Evolutionary conservation across 2,113 vertebrate species (phyloP), one percentile per base, ranked within the genome.

Genomic region (Tachysurus vachellii): DNA sequence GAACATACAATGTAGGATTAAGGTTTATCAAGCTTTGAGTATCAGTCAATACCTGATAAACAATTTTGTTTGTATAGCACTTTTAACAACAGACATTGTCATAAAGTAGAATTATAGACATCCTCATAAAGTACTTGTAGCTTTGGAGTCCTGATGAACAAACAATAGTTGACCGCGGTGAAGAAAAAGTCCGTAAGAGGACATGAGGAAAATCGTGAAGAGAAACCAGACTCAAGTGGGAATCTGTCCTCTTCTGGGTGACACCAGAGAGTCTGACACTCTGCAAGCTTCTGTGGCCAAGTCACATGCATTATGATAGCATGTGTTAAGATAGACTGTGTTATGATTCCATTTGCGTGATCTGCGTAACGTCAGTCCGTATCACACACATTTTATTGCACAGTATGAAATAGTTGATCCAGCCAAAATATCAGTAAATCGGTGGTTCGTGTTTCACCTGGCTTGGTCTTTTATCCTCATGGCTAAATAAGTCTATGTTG

Each of bases 391-490:
- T 14, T 47, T 6, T 5, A 28, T 1, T 3, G 75, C 28, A 44
- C 42, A 44, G 12, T 19, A 36, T 36, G 53, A 17, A 42, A 23
- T 31, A 59, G 28, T 17, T 31, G n/a, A 57, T 31, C 16, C 3
- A 53, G 19, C 28, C 16, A 57, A 80, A 59, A 81, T 44, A 44
- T 81, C 36, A 42, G 11, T 21, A 21, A 31, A 75, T 75, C 21
- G 1, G 19, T 73, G 19, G 70, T 36, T 73, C 70, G 59, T 83
- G 73, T 86, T 80, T 83, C 17, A 17, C 68, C 70, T 56, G 44
- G 42, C 13, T 53, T 82, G 70, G 31, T 76, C 61, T 61, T 77
- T 89, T 85, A 73, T 87, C 86, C 88, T 82, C 31, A 4, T 8
- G 26, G 80, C 36, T 42, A 54, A 10, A 59, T 26, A 54, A 10